These are phyloP conservation scores for Formica aserva DNA, from an alignment of 2,888 invertebrate species.

Conservation along the genomic window DNA sequence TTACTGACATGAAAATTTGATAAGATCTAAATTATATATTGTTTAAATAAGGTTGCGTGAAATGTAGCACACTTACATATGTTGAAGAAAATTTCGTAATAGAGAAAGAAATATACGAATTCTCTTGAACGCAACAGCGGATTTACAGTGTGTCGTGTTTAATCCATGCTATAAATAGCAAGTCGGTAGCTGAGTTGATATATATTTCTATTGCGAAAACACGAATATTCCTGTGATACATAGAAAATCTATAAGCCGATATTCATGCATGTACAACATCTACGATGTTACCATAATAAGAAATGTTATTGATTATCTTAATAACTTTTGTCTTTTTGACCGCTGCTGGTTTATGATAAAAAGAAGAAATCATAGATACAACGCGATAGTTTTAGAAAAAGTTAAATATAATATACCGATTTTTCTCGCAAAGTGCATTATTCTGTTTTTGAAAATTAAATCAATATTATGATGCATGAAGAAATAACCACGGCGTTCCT, in stretches of 20 bases:
- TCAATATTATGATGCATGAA: background rate
- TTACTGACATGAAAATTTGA: background rate
- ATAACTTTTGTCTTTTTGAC: background rate
- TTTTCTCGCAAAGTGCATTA: background rate
- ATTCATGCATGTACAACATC: background rate
- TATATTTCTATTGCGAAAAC: constrained; percentile 60
- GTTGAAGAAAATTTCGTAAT: constrained; percentile 34
- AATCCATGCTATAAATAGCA: constrained; percentile 70
- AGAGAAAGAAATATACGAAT: constrained; percentile 28
- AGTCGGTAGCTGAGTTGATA: constrained; percentile 43
- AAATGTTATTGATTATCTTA: background rate
- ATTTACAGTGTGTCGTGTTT: constrained; percentile 59
- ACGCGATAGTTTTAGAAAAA: background rate
- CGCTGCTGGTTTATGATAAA: background rate
- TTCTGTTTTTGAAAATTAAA: constrained; percentile 18
- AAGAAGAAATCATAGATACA: background rate
- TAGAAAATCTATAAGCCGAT: constrained; percentile 48
- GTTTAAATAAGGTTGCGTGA: constrained; percentile 7
- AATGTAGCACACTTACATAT: constrained; percentile 12
- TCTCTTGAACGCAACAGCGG: constrained; percentile 29
- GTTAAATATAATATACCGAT: background rate
- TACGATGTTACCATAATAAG: background rate
- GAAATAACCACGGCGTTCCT: background rate
- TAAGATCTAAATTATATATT: background rate
- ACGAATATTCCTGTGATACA: constrained; percentile 65